A percentile compares a stretch with the other conserved stretches of the same genome.
Conservation (phyloP, 2,888 invertebrate species). For the Spilosoma lubricipeda region DNA sequence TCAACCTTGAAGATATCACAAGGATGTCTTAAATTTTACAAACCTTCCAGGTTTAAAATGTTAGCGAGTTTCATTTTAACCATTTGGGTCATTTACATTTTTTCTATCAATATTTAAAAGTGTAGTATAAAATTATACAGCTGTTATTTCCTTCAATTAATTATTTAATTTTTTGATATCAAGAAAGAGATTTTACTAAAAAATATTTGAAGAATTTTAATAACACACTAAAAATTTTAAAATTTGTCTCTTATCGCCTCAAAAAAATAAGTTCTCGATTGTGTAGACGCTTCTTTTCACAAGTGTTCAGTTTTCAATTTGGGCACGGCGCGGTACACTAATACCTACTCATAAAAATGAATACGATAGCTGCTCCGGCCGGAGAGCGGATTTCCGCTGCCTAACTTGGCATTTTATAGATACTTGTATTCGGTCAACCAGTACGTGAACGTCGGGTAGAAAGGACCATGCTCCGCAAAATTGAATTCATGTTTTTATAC, state of each 20-base stretch:
- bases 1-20: background rate
- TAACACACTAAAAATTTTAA: background rate
- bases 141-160: background rate
- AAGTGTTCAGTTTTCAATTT: conserved; percentile 5
- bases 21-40: background rate
- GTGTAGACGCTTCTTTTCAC: conserved; percentile 13
- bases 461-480: conserved; percentile 24
- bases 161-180: background rate
- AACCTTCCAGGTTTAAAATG: background rate
- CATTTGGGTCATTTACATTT: background rate
- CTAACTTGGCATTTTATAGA: conserved; percentile 41
- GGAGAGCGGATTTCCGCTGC: conserved; percentile 48
- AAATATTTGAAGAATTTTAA: background rate
- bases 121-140: background rate
- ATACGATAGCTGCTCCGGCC: conserved; percentile 35
- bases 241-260: background rate
- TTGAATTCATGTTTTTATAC: conserved; percentile 22
- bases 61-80: background rate
- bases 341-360: conserved; percentile 33
- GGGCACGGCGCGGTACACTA: conserved; percentile 11
- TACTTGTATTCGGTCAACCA: conserved; percentile 31
- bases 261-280: background rate
- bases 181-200: background rate
- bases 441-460: conserved; percentile 19
- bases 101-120: background rate